Base-by-base conservation (phyloP, 1,140 invertebrate genomes). In the Temnothorax longispinosus region DNA sequence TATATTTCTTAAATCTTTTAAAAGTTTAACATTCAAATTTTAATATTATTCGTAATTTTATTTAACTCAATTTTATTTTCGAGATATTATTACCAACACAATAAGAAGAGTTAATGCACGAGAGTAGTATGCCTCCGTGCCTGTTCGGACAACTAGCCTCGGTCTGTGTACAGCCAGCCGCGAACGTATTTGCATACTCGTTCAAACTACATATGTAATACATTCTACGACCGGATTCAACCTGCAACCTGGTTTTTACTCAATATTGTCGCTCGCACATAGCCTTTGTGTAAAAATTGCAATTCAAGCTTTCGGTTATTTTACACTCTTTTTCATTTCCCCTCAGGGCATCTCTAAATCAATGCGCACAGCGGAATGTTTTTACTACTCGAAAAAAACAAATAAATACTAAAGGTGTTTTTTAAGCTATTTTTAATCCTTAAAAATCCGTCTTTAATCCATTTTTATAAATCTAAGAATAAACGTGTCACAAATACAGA, bases 141-240 rank as follows among this genome's bases (percentile, higher is more conserved):
- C 18, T 47, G 38, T 18, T 35, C 67, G 41, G 67, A 5, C 80
- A 82, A 74, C 67, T 74, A 58, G 67, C 18, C 13, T 35, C 7
- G 13, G 67, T 10, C 18, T 35, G 15, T 13, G 44, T 32, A 82
- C 10, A 58, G 52, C 56, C 67, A 74, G 38, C 54, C 69, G 54
- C 41, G 67, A 47, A 35, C 44, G 18, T 60, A 84, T 84, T 74
- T 84, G 80, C 80, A 84, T 84, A 84, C 80, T 84, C 69, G 69
- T 84, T 84, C 27, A 47, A 60, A 74, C 69, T 84, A 75, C 54
- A 84, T 84, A 84, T 84, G 69, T 84, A 84, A 84, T 71, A 71
- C 78, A 81, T 84, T 84, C 80, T 56, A 32, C 58, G 56, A 84
- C 80, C 27, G 54, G 41, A 84, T 84, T 84, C 54, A 60, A 84